Evolutionary conservation across 2,113 vertebrate species (phyloP).

Genomic region (Falcunculus frontatus): DNA sequence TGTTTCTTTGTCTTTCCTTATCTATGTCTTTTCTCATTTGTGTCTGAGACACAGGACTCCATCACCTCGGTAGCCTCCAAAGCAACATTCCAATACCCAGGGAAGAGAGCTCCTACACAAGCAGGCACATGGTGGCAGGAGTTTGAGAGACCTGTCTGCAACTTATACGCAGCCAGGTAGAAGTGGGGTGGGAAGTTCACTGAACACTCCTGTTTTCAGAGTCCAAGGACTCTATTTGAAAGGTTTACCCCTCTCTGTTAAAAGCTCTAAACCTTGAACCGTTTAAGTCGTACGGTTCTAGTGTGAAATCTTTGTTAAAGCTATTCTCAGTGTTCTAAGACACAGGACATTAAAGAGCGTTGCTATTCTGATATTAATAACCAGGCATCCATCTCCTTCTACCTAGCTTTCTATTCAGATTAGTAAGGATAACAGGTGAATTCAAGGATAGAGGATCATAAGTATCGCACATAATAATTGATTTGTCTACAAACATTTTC

Average conservation of each 20-base stretch:
- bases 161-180: neutral
- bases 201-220: neutral
- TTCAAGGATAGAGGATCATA: neutral
- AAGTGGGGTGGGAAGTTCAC: neutral
- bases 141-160: neutral
- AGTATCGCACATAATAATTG: neutral
- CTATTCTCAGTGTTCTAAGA: neutral
- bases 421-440: neutral
- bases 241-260: neutral
- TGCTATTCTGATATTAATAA: neutral
- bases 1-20: slow-evolving; percentile 50
- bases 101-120: neutral
- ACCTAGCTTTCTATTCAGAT: neutral
- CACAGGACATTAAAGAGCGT: neutral
- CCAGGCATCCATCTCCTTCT: neutral
- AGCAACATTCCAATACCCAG: neutral
- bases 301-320: neutral
- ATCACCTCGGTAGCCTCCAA: neutral
- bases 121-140: neutral
- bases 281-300: neutral
- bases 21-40: slow-evolving; percentile 50
- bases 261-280: neutral
- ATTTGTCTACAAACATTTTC: neutral
- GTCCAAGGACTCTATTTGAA: neutral
- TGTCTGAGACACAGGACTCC: slow-evolving; percentile 15